These are phyloP conservation scores for Microdon myrmicae DNA, from an alignment of 2,888 invertebrate genomes.

Conservation along the genomic window DNA sequence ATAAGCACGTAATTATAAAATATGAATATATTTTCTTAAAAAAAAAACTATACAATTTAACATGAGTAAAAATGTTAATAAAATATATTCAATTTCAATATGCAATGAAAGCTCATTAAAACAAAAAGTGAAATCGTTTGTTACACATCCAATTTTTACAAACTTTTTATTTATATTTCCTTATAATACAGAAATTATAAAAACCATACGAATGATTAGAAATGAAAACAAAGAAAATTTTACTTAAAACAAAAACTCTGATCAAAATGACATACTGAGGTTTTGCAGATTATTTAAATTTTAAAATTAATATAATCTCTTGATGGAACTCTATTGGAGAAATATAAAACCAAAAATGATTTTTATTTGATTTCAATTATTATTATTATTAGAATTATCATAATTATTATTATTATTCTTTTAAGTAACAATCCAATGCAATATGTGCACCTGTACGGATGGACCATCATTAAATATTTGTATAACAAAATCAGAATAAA, in stretches of 20 bases:
- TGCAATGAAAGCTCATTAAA: slow-evolving; percentile 39
- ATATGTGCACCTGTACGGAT: slow-evolving; percentile 12
- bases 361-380: slow-evolving; percentile 12
- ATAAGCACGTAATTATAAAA: slow-evolving; percentile 18
- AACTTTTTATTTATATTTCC: slow-evolving; percentile 1
- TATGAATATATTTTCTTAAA: slow-evolving; percentile 19
- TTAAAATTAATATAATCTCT: slow-evolving; percentile 10
- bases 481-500: slow-evolving; percentile 5
- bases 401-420: slow-evolving; percentile 12
- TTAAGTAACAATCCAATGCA: slow-evolving; percentile 1
- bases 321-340: background rate
- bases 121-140: slow-evolving; percentile 30
- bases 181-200: slow-evolving; percentile 10
- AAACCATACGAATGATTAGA: background rate
- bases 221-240: too few relatives aligned
- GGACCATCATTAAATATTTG: slow-evolving; percentile 30
- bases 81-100: slow-evolving; percentile 34
- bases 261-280: too few relatives aligned
- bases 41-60: slow-evolving; percentile 42
- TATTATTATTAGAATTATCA: slow-evolving; percentile 8
- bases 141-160: slow-evolving; percentile 8
- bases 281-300: too few relatives aligned
- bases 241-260: too few relatives aligned
- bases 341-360: slow-evolving; percentile 8
- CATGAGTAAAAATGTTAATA: slow-evolving; percentile 48